Evolutionary conservation across 2,113 vertebrate genomes (phyloP).

Genomic region (Anoplopoma fimbria): DNA sequence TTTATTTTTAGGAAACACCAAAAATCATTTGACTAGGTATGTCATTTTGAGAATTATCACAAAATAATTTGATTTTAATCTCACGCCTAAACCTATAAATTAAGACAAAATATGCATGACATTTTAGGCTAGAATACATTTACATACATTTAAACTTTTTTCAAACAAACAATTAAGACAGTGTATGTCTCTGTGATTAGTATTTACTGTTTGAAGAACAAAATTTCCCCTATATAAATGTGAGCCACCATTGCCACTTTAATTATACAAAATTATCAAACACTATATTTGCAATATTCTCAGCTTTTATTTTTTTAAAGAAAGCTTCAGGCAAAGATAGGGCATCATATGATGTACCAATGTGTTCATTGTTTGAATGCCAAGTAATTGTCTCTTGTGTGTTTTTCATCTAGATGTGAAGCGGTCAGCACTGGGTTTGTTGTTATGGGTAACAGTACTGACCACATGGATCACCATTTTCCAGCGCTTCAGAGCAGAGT

Average conservation of each 20-base stretch:
- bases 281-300: not conserved
- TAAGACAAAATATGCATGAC: not conserved
- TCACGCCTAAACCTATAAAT: not conserved
- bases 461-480: slow-evolving; percentile 92
- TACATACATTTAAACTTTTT: not conserved
- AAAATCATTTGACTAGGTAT: not conserved
- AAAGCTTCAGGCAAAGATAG: not conserved
- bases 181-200: not conserved
- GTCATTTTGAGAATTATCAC: not conserved
- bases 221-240: not conserved
- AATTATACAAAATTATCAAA: not conserved
- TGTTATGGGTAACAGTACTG: slow-evolving; percentile 89
- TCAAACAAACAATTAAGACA: not conserved
- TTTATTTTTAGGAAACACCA: not conserved
- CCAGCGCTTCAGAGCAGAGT: slow-evolving; percentile 89
- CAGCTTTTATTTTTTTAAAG: not conserved
- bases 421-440: slow-evolving; percentile 88
- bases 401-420: slow-evolving; percentile 87
- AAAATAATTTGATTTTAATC: not conserved
- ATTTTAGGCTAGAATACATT: not conserved
- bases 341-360: not conserved
- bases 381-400: not conserved
- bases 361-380: not conserved
- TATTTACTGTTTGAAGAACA: not conserved
- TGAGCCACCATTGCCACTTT: not conserved